Conservation (phyloP, 2,888 invertebrate species). For the Altica lythri region DNA sequence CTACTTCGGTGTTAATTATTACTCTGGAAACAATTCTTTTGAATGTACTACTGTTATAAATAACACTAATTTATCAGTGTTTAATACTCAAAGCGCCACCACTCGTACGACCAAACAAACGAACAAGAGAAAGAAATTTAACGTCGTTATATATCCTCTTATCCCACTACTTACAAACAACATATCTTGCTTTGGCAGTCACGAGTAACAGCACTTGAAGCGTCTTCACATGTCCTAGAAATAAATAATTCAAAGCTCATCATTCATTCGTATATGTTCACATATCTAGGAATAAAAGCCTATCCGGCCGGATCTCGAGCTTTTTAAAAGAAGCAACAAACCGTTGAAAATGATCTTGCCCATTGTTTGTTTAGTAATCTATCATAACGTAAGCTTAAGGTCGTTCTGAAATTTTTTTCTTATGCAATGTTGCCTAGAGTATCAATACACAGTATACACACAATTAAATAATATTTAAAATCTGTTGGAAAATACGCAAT, state of each 20-base stretch:
- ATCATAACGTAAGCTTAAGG: constrained; percentile 47
- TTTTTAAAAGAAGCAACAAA: constrained; percentile 41
- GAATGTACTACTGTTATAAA: too few species aligned
- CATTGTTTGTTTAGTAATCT: constrained; percentile 49
- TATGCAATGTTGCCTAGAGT: constrained; percentile 28
- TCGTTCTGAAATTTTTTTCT: constrained; percentile 39
- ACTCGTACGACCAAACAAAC: too few species aligned
- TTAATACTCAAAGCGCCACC: too few species aligned
- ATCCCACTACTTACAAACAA: constrained; percentile 1
- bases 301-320: constrained; percentile 39
- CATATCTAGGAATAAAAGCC: constrained; percentile 35
- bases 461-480: too few species aligned
- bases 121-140: neutral
- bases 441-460: too few species aligned
- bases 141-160: constrained; percentile 1
- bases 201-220: constrained; percentile 8
- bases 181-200: constrained; percentile 4
- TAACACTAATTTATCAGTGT: too few species aligned
- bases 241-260: constrained; percentile 45
- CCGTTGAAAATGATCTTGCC: constrained; percentile 44
- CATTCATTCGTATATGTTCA: constrained; percentile 36
- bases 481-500: too few species aligned
- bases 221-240: constrained; percentile 30
- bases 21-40: too few species aligned
- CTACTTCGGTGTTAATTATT: too few species aligned